Percentiles rank a stretch among this genome's conserved stretches.
Conservation (phyloP, 2,113 vertebrate species). For the Rhea americana region DNA sequence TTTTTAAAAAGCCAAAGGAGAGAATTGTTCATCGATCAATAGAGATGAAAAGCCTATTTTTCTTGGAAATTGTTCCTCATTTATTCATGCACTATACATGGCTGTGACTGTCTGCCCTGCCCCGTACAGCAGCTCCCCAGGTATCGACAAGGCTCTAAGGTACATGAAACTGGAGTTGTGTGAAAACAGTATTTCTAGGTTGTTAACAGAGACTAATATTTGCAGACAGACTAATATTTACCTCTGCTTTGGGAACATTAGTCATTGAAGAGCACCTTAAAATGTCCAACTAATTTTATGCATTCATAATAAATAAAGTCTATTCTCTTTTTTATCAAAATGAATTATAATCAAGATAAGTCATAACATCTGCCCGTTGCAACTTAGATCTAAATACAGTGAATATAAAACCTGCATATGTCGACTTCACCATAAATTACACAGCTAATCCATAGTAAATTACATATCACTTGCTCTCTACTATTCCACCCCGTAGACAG, state of each 20-base stretch:
- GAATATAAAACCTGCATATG: conserved; percentile 29
- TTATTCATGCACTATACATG: background rate
- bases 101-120: background rate
- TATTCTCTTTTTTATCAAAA: conserved; percentile 63
- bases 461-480: background rate
- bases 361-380: conserved; percentile 7
- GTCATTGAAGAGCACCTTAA: conserved; percentile 49
- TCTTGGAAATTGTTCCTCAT: background rate
- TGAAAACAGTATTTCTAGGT: conserved; percentile 11
- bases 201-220: conserved; percentile 29
- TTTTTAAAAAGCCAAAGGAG: conserved; percentile 19
- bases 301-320: conserved; percentile 57
- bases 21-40: background rate
- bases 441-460: conserved; percentile 4
- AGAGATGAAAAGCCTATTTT: conserved; percentile 20
- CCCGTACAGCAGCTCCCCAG: background rate
- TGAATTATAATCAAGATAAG: conserved; percentile 56
- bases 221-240: conserved; percentile 58
- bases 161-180: conserved; percentile 31
- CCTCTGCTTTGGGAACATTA: conserved; percentile 29
- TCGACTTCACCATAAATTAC: conserved; percentile 35
- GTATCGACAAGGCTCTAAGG: background rate
- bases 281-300: conserved; percentile 63
- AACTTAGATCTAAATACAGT: conserved; percentile 47
- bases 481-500: background rate